Conservation (phyloP, 2,797 vertebrate genomes). For the Sebastes flavidus region DNA sequence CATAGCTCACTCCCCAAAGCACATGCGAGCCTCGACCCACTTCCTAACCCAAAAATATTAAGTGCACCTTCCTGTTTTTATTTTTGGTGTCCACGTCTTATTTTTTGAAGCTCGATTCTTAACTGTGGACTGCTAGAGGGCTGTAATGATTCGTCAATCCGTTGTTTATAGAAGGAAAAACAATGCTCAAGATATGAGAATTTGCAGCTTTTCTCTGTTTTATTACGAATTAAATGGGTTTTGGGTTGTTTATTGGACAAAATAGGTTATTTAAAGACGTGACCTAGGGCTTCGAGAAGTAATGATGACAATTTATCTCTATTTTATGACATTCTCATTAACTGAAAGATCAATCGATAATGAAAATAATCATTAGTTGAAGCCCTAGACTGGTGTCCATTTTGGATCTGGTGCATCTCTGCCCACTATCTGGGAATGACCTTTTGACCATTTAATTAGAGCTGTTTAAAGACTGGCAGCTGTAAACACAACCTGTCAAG, state of each 20-base stretch:
- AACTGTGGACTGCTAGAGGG: neutral
- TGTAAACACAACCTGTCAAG: slow-evolving; percentile 15
- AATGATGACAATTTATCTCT: neutral
- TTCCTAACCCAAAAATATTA: slow-evolving; percentile 28
- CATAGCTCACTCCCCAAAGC: slow-evolving; percentile 13
- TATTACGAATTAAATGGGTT: neutral
- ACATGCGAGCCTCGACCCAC: slow-evolving; percentile 24
- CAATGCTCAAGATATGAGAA: neutral
- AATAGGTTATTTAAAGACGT: neutral
- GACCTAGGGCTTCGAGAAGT: neutral
- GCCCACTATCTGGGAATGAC: neutral
- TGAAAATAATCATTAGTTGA: neutral
- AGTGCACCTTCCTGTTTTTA: slow-evolving; percentile 10
- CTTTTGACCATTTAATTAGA: neutral
- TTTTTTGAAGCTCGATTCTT: neutral
- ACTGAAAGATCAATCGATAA: neutral
- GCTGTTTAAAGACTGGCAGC: neutral
- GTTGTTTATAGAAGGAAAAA: neutral
- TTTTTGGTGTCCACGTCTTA: slow-evolving; percentile 9
- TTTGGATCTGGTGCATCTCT: neutral
- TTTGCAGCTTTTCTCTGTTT: neutral
- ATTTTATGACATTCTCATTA: neutral
- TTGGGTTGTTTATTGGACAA: neutral
- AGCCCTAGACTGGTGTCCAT: neutral
- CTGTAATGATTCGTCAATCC: neutral